A percentile compares a stretch with the other conserved stretches of the same genome.
phyloP scores from a whole-genome alignment of 2,797 vertebrate species.

The Dicrostonyx torquatus region DNA sequence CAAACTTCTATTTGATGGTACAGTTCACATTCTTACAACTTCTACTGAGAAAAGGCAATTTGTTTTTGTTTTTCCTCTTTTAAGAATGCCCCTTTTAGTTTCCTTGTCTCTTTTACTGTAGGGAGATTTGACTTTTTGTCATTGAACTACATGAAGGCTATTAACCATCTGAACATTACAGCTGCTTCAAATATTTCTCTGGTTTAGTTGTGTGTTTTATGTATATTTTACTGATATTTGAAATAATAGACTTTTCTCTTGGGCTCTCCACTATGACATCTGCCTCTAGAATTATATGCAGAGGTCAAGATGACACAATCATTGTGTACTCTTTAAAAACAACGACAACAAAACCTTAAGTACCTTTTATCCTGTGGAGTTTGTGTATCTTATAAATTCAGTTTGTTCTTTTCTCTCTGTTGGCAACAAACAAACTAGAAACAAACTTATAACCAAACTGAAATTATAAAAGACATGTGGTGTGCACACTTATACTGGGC shows the following conservation, averaged over 20 bases:
- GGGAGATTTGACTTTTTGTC: background rate
- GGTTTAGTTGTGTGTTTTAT: background rate
- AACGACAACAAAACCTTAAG: background rate
- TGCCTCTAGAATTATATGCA: background rate
- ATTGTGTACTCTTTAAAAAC: background rate
- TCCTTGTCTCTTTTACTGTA: background rate
- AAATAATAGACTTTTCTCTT: background rate
- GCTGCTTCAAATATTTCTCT: background rate
- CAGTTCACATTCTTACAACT: slow-evolving; percentile 32
- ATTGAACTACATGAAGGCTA: background rate
- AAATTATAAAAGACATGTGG: background rate
- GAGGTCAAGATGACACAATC: background rate
- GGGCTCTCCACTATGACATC: background rate
- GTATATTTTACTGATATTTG: slow-evolving; percentile 13
- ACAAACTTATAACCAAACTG: background rate
- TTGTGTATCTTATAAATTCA: background rate
- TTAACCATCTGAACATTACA: background rate
- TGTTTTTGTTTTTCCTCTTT: slow-evolving; percentile 8
- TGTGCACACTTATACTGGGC: background rate
- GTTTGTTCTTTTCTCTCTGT: slow-evolving; percentile 4
- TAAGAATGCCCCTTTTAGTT: background rate
- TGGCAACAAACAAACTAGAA: background rate
- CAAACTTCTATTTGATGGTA: background rate
- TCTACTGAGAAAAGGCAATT: background rate
- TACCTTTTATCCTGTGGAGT: background rate